A percentile compares a stretch with the other conserved stretches of the same genome.
Evolutionary conservation across 2,113 vertebrate genomes (phyloP).

Genomic region (Paraplagusia blochii): DNA sequence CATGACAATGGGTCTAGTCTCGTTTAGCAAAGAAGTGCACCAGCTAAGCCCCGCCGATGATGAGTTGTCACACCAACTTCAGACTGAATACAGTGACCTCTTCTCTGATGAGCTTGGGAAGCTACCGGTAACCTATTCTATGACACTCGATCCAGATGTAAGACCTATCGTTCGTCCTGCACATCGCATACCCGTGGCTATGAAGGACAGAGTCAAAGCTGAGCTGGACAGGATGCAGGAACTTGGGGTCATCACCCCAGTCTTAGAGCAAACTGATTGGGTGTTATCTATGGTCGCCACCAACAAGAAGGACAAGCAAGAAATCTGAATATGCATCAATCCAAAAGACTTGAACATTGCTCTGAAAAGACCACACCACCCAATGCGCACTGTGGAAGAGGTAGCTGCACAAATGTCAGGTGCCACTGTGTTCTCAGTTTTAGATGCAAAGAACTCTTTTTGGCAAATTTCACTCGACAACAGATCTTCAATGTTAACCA

Average conservation of each 20-base stretch:
- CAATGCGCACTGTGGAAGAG: not conserved
- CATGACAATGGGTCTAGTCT: too few relatives aligned
- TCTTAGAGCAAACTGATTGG: conserved; percentile 11
- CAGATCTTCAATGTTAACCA: not conserved
- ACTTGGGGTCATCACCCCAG: conserved; percentile 1
- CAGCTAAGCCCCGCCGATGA: too few relatives aligned
- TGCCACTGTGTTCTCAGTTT: conserved; percentile 2
- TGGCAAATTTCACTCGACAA: not conserved
- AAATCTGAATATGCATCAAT: conserved; percentile 14
- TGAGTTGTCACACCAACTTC: too few relatives aligned
- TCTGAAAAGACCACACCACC: conserved; percentile 5
- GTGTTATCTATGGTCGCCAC: conserved; percentile 4
- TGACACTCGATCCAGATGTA: not conserved
- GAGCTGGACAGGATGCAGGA: not conserved
- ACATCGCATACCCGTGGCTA: not conserved
- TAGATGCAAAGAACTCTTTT: conserved; percentile 15
- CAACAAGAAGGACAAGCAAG: conserved; percentile 7
- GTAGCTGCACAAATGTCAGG: conserved; percentile 13
- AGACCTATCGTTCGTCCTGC: not conserved
- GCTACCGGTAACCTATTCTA: conserved; percentile 5
- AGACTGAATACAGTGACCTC: too few relatives aligned
- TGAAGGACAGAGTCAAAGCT: conserved; percentile 3
- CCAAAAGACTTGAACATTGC: conserved; percentile 4
- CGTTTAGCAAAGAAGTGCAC: too few relatives aligned
- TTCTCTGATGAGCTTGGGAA: too few relatives aligned